Conservation (phyloP, 2,113 vertebrate species). For the Ceuthmochares aereus region DNA sequence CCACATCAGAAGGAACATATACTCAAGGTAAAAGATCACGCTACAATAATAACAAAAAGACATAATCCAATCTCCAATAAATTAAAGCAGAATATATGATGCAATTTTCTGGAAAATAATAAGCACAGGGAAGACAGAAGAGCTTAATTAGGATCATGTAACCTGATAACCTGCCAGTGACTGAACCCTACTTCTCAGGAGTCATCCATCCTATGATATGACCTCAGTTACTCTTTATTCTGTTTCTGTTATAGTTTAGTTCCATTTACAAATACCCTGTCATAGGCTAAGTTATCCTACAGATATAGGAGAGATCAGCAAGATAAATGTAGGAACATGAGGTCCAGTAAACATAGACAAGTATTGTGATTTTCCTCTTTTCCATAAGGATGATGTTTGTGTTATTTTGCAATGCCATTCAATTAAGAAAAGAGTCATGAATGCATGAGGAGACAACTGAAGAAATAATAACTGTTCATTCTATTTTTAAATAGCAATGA, state of each 20-base stretch:
- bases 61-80: background rate
- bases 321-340: background rate
- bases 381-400: background rate
- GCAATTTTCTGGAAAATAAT: background rate
- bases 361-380: background rate
- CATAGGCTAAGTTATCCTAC: background rate
- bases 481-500: background rate
- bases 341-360: background rate
- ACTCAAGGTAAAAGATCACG: background rate
- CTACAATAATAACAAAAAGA: background rate
- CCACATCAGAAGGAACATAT: background rate
- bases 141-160: background rate
- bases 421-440: background rate
- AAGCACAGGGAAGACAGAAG: background rate
- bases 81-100: background rate
- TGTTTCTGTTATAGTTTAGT: conserved; percentile 4
- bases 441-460: background rate
- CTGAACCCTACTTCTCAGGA: background rate
- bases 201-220: background rate
- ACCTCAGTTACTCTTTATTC: conserved; percentile 24
- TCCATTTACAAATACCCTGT: background rate
- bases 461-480: background rate
- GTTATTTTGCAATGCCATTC: background rate
- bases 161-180: background rate
- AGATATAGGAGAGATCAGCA: background rate